phyloP scores from a whole-genome alignment of 2,888 invertebrate genomes.

The Philaethria dido region DNA sequence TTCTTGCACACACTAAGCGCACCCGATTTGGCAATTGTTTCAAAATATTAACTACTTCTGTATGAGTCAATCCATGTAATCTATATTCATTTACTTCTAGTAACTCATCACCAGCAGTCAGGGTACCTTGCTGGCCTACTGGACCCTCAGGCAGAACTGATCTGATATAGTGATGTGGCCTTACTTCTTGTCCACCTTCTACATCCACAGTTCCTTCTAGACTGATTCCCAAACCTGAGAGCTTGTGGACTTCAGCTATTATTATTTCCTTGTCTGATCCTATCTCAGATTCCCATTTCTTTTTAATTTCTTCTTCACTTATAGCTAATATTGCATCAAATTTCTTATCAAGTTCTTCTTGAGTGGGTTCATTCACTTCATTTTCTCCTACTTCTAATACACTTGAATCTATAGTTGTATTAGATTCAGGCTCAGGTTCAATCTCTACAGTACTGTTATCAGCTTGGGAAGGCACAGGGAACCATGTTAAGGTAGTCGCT shows the following conservation, averaged over 20 bases:
- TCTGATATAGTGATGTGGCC: constrained; percentile 99
- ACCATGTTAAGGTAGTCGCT: constrained; percentile 92
- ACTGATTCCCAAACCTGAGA: constrained; percentile 97
- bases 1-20: constrained; percentile 94
- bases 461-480: constrained; percentile 89
- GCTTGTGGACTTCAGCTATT: constrained; percentile 95
- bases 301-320: constrained; percentile 86
- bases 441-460: constrained; percentile 85
- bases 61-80: constrained; percentile 96
- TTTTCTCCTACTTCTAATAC: constrained; percentile 83
- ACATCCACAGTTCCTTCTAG: constrained; percentile 99
- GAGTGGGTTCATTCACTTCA: constrained; percentile 76
- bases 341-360: constrained; percentile 75
- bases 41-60: constrained; percentile 97
- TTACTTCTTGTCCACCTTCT: constrained; percentile 97
- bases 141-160: constrained; percentile 98
- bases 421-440: constrained; percentile 91
- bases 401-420: constrained; percentile 91
- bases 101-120: constrained; percentile 98
- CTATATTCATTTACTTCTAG: constrained; percentile 97
- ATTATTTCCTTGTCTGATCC: constrained; percentile 94
- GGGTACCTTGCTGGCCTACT: constrained; percentile 94
- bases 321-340: constrained; percentile 84
- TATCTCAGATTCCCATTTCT: constrained; percentile 91
- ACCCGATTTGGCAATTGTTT: constrained; percentile 96